phyloP scores from a whole-genome alignment of 2,888 invertebrate species.

The Sarcophaga rosellei region DNA sequence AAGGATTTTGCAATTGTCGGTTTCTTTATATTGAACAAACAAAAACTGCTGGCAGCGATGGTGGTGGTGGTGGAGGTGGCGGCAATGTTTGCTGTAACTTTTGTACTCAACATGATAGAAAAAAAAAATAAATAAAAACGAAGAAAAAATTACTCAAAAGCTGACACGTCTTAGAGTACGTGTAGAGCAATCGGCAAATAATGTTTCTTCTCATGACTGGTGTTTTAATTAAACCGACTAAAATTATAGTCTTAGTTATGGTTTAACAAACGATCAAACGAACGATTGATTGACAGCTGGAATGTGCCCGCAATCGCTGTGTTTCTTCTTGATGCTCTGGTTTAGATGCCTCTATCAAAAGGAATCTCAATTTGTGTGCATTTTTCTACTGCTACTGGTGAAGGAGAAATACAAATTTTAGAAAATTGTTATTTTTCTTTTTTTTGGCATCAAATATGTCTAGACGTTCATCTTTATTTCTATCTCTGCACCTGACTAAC shows the following conservation, averaged over 20 bases:
- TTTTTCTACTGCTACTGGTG: not conserved
- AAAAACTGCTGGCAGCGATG: not conserved
- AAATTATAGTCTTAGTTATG: constrained; percentile 62
- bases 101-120: not conserved
- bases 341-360: not conserved
- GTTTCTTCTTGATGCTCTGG: too few species aligned
- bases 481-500: too few species aligned
- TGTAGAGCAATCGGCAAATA: constrained; percentile 36
- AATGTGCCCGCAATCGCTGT: constrained; percentile 48
- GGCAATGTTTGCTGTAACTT: constrained; percentile 4
- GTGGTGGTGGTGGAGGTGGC: constrained; percentile 16
- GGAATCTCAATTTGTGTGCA: not conserved
- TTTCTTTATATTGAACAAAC: constrained; percentile 24
- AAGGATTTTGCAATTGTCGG: constrained; percentile 39
- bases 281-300: constrained; percentile 61
- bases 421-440: too few species aligned
- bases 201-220: constrained; percentile 39
- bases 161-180: constrained; percentile 53
- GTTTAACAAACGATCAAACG: constrained; percentile 43
- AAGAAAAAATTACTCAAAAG: constrained; percentile 64
- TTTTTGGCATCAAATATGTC: constrained; percentile 17
- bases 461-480: not conserved
- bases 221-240: constrained; percentile 61
- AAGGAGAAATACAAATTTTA: too few species aligned
- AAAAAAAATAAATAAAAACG: constrained; percentile 3